Conservation (phyloP, 2,888 invertebrate genomes). For the Ennomos erosarius region DNA sequence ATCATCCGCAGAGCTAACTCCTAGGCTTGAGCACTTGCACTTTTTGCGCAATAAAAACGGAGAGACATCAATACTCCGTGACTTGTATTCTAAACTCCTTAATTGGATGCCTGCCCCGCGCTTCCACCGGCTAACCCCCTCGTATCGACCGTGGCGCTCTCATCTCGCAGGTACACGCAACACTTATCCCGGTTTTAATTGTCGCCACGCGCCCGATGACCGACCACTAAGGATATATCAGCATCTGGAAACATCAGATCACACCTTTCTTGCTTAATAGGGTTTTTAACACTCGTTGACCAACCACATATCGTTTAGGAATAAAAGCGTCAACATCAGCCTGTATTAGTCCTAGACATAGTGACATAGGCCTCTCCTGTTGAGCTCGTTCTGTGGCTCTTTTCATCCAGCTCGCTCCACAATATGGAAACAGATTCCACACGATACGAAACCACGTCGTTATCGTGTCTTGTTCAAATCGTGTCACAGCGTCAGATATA, state of each 20-base stretch:
- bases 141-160: constrained; percentile 81
- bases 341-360: neutral
- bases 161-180: constrained; percentile 84
- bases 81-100: constrained; percentile 81
- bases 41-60: constrained; percentile 56
- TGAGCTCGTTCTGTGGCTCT: no score
- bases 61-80: constrained; percentile 75
- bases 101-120: constrained; percentile 68
- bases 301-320: no score
- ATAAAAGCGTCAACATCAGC: neutral
- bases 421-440: no score
- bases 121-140: constrained; percentile 57
- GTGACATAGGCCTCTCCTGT: no score
- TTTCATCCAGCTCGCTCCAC: no score
- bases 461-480: no score
- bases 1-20: constrained; percentile 40
- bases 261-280: neutral
- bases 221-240: constrained; percentile 48
- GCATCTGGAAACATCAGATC: neutral
- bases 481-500: no score
- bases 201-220: constrained; percentile 82
- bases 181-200: constrained; percentile 84
- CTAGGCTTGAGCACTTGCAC: constrained; percentile 43
- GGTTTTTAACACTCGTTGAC: no score
- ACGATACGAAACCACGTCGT: no score